Evolutionary conservation across 2,888 invertebrate genomes (phyloP).

Genomic region (Luperina nickerlii): DNA sequence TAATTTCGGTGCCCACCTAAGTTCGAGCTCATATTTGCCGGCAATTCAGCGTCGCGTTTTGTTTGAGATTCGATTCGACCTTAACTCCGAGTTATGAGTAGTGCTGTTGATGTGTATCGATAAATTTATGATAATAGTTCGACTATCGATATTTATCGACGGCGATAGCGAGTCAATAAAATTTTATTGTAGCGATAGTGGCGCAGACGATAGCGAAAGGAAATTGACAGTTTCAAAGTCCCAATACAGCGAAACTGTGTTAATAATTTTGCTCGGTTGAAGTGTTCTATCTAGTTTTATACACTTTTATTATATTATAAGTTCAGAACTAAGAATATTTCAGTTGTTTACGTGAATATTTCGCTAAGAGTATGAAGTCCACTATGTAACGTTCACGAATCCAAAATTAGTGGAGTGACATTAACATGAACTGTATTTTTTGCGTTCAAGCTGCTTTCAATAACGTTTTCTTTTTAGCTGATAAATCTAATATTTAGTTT

Average conservation of each 20-base stretch:
- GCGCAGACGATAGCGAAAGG: constrained; percentile 59
- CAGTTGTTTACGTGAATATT: constrained; percentile 29
- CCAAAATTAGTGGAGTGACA: background rate
- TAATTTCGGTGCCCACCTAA: constrained; percentile 84
- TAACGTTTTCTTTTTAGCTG: background rate
- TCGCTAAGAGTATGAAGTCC: background rate
- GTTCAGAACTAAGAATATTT: constrained; percentile 28
- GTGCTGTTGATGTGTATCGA: constrained; percentile 67
- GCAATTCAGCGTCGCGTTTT: constrained; percentile 71
- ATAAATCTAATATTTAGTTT: background rate
- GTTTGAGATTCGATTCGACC: constrained; percentile 77
- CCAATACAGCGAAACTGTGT: constrained; percentile 52
- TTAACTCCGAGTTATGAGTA: constrained; percentile 74
- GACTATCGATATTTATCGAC: constrained; percentile 63
- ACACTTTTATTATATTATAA: constrained; percentile 36
- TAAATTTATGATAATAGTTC: constrained; percentile 61
- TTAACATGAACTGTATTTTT: background rate
- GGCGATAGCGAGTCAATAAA: constrained; percentile 61
- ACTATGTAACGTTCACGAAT: background rate
- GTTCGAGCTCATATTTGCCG: constrained; percentile 80
- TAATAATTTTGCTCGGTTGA: constrained; percentile 48
- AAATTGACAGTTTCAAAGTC: constrained; percentile 64
- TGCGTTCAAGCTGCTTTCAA: background rate
- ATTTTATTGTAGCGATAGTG: constrained; percentile 64
- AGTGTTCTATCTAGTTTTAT: constrained; percentile 48